Evolutionary conservation across 2,797 vertebrate species (phyloP), one percentile per base, ranked within the genome.

Genomic region (Eulemur rubriventer): DNA sequence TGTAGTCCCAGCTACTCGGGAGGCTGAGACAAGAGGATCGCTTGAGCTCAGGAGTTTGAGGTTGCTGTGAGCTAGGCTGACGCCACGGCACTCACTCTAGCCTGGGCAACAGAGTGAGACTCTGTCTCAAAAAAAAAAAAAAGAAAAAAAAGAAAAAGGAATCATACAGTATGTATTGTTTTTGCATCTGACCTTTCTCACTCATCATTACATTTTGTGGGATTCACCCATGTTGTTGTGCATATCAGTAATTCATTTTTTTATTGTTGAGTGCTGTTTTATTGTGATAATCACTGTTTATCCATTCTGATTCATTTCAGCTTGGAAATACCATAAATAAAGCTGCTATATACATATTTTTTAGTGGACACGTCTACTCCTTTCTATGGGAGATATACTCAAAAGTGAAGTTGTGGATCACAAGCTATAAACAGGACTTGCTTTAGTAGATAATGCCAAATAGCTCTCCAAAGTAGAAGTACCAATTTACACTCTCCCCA

Each of bases 251-350:
- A 11, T 43, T 91, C 30, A 20, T 82, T 75, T 82, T 46, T 89
- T 73, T 33, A 38, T 13, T 28, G 22, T 61, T 67, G 48, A 67
- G 28, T 89, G 57, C 24, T 59, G 57, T 59, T 65, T 65, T 89
- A 65, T 89, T 89, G 18, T 85, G 65, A 80, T 85, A 50, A 75
- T 67, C 65, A 52, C 16, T 72, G 50, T 91, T 30, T 82, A 75
- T 38, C 41, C 52, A 33, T 87, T 63, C 20, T 70, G 33, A 24
- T 41, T 83, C 38, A 2, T 67, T 89, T 80, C 65, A n/a, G 18
- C 59, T 73, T 79, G 30, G 35, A 78, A 72, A 59, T 67, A 79
- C 17, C 50, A 46, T 20, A 33, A 41, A 70, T 70, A 59, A 61
- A 46, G 33, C 16, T 73, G 30, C 17, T 63, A 18, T 38, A 24